Percentiles rank a stretch among this genome's conserved stretches.
Evolutionary conservation across 2,888 invertebrate genomes (phyloP).

Genomic region (Protonemura montana): DNA sequence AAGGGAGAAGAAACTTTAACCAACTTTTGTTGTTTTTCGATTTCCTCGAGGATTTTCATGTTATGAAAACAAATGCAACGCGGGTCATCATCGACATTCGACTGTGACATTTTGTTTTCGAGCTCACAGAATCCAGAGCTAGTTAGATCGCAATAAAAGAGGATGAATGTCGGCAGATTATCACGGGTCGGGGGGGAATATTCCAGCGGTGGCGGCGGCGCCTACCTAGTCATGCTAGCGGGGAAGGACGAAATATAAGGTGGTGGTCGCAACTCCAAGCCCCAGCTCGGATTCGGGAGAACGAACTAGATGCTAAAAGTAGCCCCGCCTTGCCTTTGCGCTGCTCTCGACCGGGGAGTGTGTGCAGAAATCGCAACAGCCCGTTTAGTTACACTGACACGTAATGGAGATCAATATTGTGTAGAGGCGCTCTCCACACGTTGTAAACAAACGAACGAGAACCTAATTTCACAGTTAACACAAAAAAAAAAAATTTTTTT

Average conservation of each 20-base stretch:
- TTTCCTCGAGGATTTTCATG: no score
- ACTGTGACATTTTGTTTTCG: no score
- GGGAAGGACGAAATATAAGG: neutral
- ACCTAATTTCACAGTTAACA: neutral
- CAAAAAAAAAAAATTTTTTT: neutral
- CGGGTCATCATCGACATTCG: no score
- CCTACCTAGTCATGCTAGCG: neutral
- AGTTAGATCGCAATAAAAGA: no score
- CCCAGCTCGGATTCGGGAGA: neutral
- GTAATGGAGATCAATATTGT: constrained; percentile 30
- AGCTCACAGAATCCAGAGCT: no score
- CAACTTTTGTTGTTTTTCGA: no score
- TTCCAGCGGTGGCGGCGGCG: no score
- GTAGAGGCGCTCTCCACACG: neutral
- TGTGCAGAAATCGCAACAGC: neutral
- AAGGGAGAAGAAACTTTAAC: no score
- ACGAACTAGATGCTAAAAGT: neutral
- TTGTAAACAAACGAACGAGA: neutral
- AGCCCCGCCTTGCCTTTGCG: neutral
- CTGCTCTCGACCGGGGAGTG: neutral
- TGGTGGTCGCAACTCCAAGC: neutral
- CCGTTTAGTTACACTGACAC: constrained; percentile 16
- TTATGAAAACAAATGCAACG: no score
- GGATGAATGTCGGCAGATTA: no score
- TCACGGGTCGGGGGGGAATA: no score